Evolutionary conservation across 2,888 invertebrate species (phyloP), one percentile per base, ranked within the genome.

Genomic region (Lasioglossum zephyrum): DNA sequence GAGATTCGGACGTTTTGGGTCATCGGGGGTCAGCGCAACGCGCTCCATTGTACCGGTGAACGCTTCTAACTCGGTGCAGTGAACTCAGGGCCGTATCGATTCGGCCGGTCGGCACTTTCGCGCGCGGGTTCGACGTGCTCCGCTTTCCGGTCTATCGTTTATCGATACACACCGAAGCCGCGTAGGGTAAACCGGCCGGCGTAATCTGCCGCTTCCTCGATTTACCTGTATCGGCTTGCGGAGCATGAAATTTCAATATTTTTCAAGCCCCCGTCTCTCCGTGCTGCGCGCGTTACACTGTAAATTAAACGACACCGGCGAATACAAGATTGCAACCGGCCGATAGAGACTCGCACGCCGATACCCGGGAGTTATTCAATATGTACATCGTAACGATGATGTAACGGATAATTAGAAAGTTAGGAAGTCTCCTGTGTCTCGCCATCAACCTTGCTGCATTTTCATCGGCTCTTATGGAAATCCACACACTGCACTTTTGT

Each of bases 1-100:
- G 89, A 88, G 89, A 90, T 91, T 92, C 86, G 91, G 89, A 81
- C 84, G 53, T 89, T 91, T 87, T 87, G 88, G 92, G 92, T 92
- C 90, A 91, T 73, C 80, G 82, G 87, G 88, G 91, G 91, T 91
- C 91, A 90, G 84, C 88, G 88, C 89, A 86, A 88, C 90, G 16
- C 26, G 72, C 87, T 90, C 90, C 87, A 92, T 91, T 89, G 88
- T 92, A 88, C 86, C 89, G 79, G 87, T 73, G 86, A 84, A 85
- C 82, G 86, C 82, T 90, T 89, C 88, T 90, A 89, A 89, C 85
- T 84, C 81, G 85, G 88, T 89, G 88, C 91, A 90, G 83, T 86
- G 90, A 92, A 90, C 87, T 70, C 91, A 90, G 90, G 85, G 84
- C 84, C 88, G 91, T 88, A 89, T 81, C 89, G 80, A 85, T 85